Evolutionary conservation across 2,888 invertebrate species (phyloP).

Genomic region (Mimas tiliae): DNA sequence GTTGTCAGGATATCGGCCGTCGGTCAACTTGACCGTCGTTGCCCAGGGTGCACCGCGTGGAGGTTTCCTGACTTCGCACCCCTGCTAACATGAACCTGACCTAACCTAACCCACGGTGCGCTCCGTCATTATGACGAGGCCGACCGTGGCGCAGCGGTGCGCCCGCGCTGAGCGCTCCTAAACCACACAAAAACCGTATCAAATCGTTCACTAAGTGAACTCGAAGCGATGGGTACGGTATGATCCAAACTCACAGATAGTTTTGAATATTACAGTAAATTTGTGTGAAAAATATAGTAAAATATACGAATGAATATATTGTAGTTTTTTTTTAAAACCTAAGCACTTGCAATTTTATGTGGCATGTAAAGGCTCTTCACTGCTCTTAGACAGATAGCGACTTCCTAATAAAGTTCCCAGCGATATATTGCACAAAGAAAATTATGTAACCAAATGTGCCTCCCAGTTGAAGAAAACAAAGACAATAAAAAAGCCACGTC

Average conservation of each 20-base stretch:
- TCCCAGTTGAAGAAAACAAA: not conserved
- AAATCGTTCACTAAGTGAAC: conserved; percentile 68
- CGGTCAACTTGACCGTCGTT: no score
- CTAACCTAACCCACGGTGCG: conserved; percentile 60
- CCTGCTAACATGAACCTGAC: conserved; percentile 45
- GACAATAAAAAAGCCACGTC: not conserved
- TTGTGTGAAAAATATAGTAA: not conserved
- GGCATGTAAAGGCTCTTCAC: no score
- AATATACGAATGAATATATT: not conserved
- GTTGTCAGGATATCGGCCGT: no score
- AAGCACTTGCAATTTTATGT: not conserved
- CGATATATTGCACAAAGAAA: not conserved
- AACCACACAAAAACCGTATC: conserved; percentile 71
- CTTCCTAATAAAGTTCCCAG: not conserved
- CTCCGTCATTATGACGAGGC: conserved; percentile 56
- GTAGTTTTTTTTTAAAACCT: not conserved
- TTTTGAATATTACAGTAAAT: not conserved
- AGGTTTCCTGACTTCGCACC: no score
- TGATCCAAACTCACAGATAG: not conserved
- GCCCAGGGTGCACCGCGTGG: no score
- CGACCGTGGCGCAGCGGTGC: conserved; percentile 25
- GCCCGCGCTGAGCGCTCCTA: conserved; percentile 41
- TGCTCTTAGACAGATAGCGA: not conserved
- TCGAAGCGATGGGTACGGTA: conserved; percentile 41
- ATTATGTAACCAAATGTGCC: not conserved